A percentile compares a stretch with the other conserved stretches of the same genome.
These are phyloP conservation scores for Dendrolimus houi DNA, from an alignment of 2,888 invertebrate genomes.

Conservation along the genomic window DNA sequence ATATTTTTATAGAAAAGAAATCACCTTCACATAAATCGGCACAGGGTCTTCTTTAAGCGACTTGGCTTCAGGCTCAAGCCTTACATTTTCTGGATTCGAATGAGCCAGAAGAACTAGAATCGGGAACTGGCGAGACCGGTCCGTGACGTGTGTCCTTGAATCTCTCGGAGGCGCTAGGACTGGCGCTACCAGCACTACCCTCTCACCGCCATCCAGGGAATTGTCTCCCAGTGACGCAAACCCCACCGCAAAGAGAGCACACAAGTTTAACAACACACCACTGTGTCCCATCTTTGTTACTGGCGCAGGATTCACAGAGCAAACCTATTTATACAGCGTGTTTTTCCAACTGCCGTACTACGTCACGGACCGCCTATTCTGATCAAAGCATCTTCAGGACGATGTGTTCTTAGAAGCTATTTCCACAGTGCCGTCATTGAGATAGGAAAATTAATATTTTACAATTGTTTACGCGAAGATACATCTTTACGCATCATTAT, in stretches of 20 bases:
- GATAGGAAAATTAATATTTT: constrained; percentile 12
- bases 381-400: constrained; percentile 26
- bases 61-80: constrained; percentile 43
- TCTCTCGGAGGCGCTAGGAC: constrained; percentile 61
- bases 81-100: constrained; percentile 25
- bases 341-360: constrained; percentile 39
- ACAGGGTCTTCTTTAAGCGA: constrained; percentile 42
- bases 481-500: constrained; percentile 8
- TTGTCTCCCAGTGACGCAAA: constrained; percentile 51
- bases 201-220: constrained; percentile 43
- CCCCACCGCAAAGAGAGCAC: constrained; percentile 40
- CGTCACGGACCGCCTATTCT: constrained; percentile 37
- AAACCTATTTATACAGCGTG: constrained; percentile 62
- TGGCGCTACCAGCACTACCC: constrained; percentile 55
- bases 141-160: constrained; percentile 44
- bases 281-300: constrained; percentile 60
- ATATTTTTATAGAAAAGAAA: constrained; percentile 7
- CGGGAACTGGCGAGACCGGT: constrained; percentile 59
- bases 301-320: constrained; percentile 51
- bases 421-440: constrained; percentile 47
- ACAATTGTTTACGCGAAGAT: constrained; percentile 12
- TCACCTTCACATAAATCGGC: constrained; percentile 64
- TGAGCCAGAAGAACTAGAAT: constrained; percentile 53
- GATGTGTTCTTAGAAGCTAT: constrained; percentile 30
- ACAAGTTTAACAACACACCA: constrained; percentile 43